These are phyloP conservation scores for Vulpes ferrilata DNA, from an alignment of 2,113 vertebrate genomes.

Conservation along the genomic window DNA sequence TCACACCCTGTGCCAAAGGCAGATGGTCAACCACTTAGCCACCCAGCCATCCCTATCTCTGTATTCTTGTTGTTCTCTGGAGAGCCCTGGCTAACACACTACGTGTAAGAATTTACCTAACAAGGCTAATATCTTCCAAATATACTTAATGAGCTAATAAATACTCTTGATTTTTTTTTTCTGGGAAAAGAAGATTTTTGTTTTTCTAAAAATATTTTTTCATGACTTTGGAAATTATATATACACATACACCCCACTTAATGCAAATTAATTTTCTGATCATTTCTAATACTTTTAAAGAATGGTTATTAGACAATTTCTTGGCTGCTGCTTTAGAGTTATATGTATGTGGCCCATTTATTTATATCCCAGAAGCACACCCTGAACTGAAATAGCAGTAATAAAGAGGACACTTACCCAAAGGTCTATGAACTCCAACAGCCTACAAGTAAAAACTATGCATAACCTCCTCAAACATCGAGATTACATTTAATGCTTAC, in stretches of 20 bases:
- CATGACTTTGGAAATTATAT: constrained; percentile 4
- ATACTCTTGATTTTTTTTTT: not conserved
- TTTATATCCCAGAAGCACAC: constrained; percentile 30
- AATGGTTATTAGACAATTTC: constrained; percentile 11
- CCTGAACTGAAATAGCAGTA: constrained; percentile 41
- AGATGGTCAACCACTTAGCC: too few species aligned
- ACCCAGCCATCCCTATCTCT: too few species aligned
- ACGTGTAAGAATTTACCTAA: constrained; percentile 1
- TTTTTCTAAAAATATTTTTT: constrained; percentile 35
- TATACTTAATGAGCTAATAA: not conserved
- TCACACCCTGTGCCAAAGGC: too few species aligned
- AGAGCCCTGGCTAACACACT: not conserved
- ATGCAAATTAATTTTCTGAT: constrained; percentile 46
- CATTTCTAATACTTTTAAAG: constrained; percentile 11
- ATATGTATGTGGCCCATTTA: constrained; percentile 51
- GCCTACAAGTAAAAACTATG: not conserved
- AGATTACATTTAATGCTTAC: not conserved
- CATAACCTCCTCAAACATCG: not conserved
- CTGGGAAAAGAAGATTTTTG: not conserved
- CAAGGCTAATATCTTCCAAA: not conserved
- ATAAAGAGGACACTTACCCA: constrained; percentile 25
- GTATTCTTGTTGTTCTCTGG: not conserved
- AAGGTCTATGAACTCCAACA: constrained; percentile 35
- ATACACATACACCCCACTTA: not conserved
- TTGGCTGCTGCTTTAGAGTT: constrained; percentile 11